phyloP scores from a whole-genome alignment of 2,113 vertebrate species.

The Genyomyrus donnyi region DNA sequence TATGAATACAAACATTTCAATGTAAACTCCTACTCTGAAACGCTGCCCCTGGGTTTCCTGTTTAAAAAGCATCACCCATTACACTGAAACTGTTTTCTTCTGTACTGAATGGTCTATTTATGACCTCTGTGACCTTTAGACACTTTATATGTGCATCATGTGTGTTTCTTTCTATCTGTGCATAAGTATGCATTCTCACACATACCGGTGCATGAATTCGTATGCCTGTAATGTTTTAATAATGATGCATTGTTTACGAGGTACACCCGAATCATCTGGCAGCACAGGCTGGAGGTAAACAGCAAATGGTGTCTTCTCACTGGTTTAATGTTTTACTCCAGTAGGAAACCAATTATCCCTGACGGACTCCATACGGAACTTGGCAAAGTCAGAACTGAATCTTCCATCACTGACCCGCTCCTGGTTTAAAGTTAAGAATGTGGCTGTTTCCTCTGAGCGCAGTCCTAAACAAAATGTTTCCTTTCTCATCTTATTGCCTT shows the following conservation, averaged over 20 bases:
- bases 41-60: neutral
- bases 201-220: conserved; percentile 7
- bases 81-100: neutral
- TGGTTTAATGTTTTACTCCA: conserved; percentile 53
- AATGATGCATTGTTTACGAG: neutral
- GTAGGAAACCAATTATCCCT: conserved; percentile 55
- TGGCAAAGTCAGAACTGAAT: conserved; percentile 31
- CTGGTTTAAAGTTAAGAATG: conserved; percentile 29
- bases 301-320: neutral
- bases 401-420: conserved; percentile 32
- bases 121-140: neutral
- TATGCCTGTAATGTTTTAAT: neutral
- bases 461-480: conserved; percentile 31
- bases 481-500: conserved; percentile 17
- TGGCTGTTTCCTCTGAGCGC: neutral
- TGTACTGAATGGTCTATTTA: neutral
- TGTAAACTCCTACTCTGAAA: neutral
- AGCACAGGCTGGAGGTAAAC: neutral
- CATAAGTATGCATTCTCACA: neutral
- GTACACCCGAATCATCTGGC: neutral
- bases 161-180: neutral
- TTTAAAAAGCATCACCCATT: neutral
- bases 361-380: conserved; percentile 52
- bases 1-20: neutral
- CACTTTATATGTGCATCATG: neutral